phyloP scores from a whole-genome alignment of 1,140 invertebrate species.

The Latrodectus geometricus region DNA sequence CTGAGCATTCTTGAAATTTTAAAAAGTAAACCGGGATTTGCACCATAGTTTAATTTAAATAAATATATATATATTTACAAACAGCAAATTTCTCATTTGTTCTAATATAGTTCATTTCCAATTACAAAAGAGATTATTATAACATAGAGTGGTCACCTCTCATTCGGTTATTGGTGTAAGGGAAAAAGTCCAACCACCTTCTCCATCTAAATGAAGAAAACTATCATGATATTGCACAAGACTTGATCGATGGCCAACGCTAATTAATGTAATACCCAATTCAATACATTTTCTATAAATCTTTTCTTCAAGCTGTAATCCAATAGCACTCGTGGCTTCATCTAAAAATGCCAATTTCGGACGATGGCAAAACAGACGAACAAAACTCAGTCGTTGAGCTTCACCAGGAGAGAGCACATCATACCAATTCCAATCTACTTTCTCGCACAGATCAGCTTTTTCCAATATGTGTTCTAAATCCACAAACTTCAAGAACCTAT shows the following conservation, averaged over 20 bases:
- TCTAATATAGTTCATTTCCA: no score
- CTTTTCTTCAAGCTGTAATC: conserved; percentile 72
- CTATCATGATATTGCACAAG: conserved; percentile 70
- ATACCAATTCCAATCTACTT: conserved; percentile 74
- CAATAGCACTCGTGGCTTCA: conserved; percentile 76
- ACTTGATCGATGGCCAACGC: conserved; percentile 72
- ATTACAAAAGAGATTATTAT: no score
- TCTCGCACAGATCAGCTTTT: conserved; percentile 70
- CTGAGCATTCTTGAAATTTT: no score
- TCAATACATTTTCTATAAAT: conserved; percentile 71
- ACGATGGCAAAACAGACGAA: conserved; percentile 75
- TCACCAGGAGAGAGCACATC: conserved; percentile 76
- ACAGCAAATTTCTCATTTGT: no score
- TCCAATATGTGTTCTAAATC: conserved; percentile 71
- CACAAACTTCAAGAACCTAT: conserved; percentile 68
- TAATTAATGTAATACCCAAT: conserved; percentile 72
- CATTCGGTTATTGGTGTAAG: background rate
- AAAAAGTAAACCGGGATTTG: no score
- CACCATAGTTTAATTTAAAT: no score
- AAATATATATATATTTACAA: no score
- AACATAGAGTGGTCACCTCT: no score
- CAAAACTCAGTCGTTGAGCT: conserved; percentile 75
- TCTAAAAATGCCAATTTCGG: conserved; percentile 75
- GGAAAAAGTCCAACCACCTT: conserved; percentile 37
- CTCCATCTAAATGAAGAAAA: conserved; percentile 47